phyloP scores from a whole-genome alignment of 2,888 invertebrate genomes.

The Nasonovia ribisnigri region DNA sequence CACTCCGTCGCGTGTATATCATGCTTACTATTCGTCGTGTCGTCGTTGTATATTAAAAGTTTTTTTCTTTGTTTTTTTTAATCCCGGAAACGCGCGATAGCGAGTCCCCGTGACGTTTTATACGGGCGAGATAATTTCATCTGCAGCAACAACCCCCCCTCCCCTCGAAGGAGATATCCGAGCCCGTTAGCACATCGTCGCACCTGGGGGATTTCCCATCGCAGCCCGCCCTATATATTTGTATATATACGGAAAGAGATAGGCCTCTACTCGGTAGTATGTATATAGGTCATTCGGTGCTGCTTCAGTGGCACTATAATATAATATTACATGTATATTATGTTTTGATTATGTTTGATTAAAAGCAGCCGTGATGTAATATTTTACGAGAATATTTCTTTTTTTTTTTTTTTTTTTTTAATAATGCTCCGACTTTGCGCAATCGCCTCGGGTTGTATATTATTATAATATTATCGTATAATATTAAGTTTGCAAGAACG shows the following conservation, averaged over 20 bases:
- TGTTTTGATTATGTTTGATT: neutral
- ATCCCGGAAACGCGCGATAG: constrained; percentile 36
- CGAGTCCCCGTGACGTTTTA: neutral
- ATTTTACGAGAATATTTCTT: neutral
- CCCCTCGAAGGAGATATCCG: neutral
- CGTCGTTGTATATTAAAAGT: neutral
- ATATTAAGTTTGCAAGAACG: neutral
- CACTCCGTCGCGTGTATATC: too few species aligned
- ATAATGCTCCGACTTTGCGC: neutral
- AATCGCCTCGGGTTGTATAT: neutral
- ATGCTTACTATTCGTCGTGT: neutral
- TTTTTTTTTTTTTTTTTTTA: neutral
- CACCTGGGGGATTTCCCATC: neutral
- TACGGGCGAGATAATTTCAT: constrained; percentile 39
- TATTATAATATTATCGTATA: neutral
- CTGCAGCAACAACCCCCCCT: neutral
- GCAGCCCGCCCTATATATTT: neutral
- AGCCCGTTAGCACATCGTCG: neutral
- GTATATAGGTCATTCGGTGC: neutral
- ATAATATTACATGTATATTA: neutral
- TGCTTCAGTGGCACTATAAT: neutral
- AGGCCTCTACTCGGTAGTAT: neutral
- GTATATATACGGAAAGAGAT: neutral
- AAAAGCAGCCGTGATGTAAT: neutral
- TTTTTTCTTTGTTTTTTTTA: constrained; percentile 34